Base-by-base conservation (phyloP, 2,113 vertebrate species). In the Sebastes schlegelii region DNA sequence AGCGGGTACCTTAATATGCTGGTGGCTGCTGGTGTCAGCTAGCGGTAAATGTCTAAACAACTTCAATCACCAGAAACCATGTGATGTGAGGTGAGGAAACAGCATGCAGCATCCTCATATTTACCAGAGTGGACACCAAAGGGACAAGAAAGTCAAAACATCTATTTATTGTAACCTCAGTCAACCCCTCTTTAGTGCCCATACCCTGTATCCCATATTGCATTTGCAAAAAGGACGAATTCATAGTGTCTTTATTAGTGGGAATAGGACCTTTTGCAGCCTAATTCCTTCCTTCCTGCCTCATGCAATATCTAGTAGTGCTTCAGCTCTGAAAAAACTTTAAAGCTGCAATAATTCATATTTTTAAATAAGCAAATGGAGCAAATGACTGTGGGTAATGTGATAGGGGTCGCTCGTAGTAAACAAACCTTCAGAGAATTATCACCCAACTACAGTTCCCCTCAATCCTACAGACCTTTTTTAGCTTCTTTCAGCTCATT, bases 51-150 rank as follows among this genome's bases (percentile, higher is more conserved):
- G 12, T 60, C 68, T 14, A 1, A 75, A 12, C 42, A 57, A 12
- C 52, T 73, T 61, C n/a, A 64, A 19, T 51, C 34, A 48, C 19
- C 34, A 76, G 67, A 55, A 40, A 58, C 19, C 62, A 23, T 52
- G 17, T 54, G 43, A 54, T 16, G 21, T 19, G 11, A 52, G 49
- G 61, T 61, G 43, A 46, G 74, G 61, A 55, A 82, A 66, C 73
- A 64, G 14, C 42, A 57, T 23, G 23, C 23, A 45, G 12, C 14
- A 5, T 61, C 40, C 12, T 76, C 7, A 13, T 60, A 43, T 79
- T 55, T 48, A 48, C 23, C 34, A 55, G 43, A 43, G 57, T 26
- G 8, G n/a, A 57, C 19, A 57, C 26, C 48, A 72, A 51, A 67
- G 26, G 45, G 8, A 16, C 4, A 16, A 63, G 12, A 75, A 16